A percentile compares a stretch with the other conserved stretches of the same genome.
Conservation (phyloP, 2,888 invertebrate species). For the Acanthosepion esculentum region DNA sequence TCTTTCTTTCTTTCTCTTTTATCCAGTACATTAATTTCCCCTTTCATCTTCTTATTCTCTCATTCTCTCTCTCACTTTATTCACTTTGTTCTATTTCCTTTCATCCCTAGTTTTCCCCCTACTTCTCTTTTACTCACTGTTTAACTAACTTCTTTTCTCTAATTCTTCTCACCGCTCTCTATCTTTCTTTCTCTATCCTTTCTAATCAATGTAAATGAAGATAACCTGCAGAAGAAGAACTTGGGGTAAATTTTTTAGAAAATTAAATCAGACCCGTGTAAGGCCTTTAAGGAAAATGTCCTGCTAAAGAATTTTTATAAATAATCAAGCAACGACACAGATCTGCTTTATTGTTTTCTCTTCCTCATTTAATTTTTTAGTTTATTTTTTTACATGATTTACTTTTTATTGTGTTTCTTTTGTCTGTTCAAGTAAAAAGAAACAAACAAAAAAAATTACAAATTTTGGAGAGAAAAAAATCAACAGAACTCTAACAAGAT, state of each 20-base stretch:
- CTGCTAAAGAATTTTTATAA: neutral
- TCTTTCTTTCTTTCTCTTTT: too few species aligned
- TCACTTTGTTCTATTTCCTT: too few species aligned
- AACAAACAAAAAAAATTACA: neutral
- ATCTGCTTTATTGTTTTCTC: neutral
- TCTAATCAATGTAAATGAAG: neutral
- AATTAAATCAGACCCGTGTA: constrained; percentile 16
- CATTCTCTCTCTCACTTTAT: too few species aligned
- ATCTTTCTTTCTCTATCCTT: neutral
- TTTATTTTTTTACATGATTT: neutral
- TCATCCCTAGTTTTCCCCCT: too few species aligned
- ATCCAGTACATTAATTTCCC: too few species aligned
- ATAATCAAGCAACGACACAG: neutral
- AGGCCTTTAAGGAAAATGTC: constrained; percentile 20
- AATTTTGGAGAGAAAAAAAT: neutral
- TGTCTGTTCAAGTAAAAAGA: neutral
- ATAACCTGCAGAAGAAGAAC: neutral
- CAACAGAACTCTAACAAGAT: neutral
- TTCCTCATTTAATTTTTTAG: neutral
- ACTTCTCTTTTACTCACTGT: too few species aligned
- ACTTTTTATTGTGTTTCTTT: neutral
- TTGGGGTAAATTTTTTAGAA: neutral
- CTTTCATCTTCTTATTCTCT: too few species aligned
- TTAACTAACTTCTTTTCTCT: too few species aligned
- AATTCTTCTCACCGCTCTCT: neutral